Conservation (phyloP, 2,888 invertebrate genomes). For the Amorpha juglandis region DNA sequence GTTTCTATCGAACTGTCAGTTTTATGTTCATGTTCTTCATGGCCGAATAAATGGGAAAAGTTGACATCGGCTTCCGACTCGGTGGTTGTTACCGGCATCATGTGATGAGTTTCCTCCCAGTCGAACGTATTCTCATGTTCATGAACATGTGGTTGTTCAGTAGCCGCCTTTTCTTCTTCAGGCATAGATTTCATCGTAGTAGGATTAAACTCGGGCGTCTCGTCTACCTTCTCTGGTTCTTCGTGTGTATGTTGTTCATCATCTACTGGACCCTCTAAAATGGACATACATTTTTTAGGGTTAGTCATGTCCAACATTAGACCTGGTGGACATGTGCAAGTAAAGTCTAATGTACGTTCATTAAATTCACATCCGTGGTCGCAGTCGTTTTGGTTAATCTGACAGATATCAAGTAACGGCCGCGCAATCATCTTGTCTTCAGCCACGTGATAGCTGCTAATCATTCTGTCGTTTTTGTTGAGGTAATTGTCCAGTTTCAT, state of each 20-base stretch:
- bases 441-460: slow-evolving; percentile 80
- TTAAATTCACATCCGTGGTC: slow-evolving; percentile 88
- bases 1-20: slow-evolving; percentile 39
- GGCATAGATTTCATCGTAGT: slow-evolving; percentile 52
- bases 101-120: slow-evolving; percentile 63
- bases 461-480: slow-evolving; percentile 76
- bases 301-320: slow-evolving; percentile 67
- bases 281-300: slow-evolving; percentile 72
- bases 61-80: slow-evolving; percentile 60
- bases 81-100: slow-evolving; percentile 55
- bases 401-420: slow-evolving; percentile 86
- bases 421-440: slow-evolving; percentile 66
- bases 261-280: slow-evolving; percentile 53
- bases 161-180: slow-evolving; percentile 55
- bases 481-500: slow-evolving; percentile 79
- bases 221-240: slow-evolving; percentile 45
- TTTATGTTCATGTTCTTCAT: slow-evolving; percentile 47
- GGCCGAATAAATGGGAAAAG: slow-evolving; percentile 66
- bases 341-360: slow-evolving; percentile 85
- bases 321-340: slow-evolving; percentile 86
- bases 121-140: slow-evolving; percentile 54
- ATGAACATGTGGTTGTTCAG: slow-evolving; percentile 43
- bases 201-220: slow-evolving; percentile 49
- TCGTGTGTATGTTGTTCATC: slow-evolving; percentile 38
- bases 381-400: slow-evolving; percentile 86